Evolutionary conservation across 2,113 vertebrate genomes (phyloP).

Genomic region (Marmota flaviventris): DNA sequence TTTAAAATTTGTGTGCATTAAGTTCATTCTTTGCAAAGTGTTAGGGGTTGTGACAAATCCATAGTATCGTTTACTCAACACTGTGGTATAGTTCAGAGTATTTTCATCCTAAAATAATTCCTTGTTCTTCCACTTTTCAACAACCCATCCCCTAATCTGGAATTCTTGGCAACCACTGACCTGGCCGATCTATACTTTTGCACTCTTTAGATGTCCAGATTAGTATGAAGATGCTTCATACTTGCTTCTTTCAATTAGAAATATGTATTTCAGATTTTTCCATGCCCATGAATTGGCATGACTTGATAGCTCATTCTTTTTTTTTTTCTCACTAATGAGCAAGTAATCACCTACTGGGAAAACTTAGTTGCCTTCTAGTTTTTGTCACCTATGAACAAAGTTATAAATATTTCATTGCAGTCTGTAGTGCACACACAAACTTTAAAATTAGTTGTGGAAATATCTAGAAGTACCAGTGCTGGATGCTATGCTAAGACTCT

Average conservation of each 20-base stretch:
- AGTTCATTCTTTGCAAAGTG: neutral
- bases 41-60: neutral
- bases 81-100: neutral
- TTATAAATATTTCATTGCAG: neutral
- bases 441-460: conserved; percentile 1
- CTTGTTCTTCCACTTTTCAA: neutral
- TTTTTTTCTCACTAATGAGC: neutral
- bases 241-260: neutral
- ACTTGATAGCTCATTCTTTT: neutral
- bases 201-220: neutral
- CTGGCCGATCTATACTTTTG: neutral
- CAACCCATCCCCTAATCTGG: neutral
- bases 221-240: neutral
- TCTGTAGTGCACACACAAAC: neutral
- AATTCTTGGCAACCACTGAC: neutral
- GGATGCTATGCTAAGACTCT: neutral
- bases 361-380: neutral
- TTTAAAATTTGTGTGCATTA: neutral
- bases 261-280: neutral
- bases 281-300: neutral
- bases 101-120: neutral
- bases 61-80: neutral
- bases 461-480: neutral
- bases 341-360: neutral
- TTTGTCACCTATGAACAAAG: neutral